Base-by-base conservation (phyloP, 2,797 vertebrate species). In the Dallia pectoralis region DNA sequence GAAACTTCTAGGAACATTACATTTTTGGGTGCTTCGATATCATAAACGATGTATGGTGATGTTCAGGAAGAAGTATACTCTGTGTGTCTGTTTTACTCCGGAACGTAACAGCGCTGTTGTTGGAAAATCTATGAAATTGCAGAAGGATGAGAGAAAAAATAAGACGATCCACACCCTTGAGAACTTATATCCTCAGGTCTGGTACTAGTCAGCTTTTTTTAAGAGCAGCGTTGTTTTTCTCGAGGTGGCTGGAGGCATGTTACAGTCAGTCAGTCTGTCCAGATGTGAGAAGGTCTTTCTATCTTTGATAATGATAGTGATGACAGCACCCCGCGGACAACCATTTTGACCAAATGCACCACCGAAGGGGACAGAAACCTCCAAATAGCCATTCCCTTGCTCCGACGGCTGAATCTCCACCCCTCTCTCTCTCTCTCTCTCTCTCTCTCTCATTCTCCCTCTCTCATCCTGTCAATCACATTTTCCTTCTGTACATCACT, bases 341-440 rank as follows among this genome's bases (percentile, higher is more conserved):
- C 8, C 47, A 18, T 30, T 65, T 29, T 30, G 44, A 49, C 14
- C 14, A 29, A 16, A 49, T 16, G 18, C 47, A 29, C 18, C 44
- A 49, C 47, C 68, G 36, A 19, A 27, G 48, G 29, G 48, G 18
- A 33, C 68, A 56, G 29, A 30, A 32, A 11, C 19, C 68, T 56
- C 27, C 67, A 77, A 76, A 80, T 36, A 70, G 25, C 18, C 48
- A 33, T 1, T 67, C 33, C 6, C n/a, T n/a, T 8, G 29, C 36
- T n/a, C 36, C 44, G 53, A 22, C 33, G 65, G 59, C 9, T 12
- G 51, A 40, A 18, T 40, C 36, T 63, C 71, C 16, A 32, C 40
- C 19, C 27, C 44, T 51, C 32, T 36, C 51, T 25, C 75, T 29
- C 49, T 47, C 27, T 27, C 61, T 63, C 64, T 27, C n/a, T n/a